Base-by-base conservation (phyloP, 1,140 invertebrate genomes). In the Eueides isabella region DNA sequence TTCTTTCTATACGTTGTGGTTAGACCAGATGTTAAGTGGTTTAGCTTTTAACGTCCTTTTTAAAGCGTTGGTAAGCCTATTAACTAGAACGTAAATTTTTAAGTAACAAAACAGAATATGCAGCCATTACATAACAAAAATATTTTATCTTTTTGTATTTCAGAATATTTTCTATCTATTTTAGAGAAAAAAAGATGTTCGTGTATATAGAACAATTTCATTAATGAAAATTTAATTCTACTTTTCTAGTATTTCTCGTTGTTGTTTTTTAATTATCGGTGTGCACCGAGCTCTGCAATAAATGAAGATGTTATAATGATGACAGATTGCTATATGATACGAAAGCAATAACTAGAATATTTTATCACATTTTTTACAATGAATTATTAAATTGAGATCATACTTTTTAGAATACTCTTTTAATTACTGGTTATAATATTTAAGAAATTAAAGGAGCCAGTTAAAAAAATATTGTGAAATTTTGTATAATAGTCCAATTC, bases 271-370 rank as follows among this genome's bases (percentile, higher is more conserved):
- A 55, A 55, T 55, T 55, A 55, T 55, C 48, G 19, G 23, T 26
- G 48, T n/a, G 19, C n/a, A 55, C 48, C 11, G 48, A 55, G n/a
- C 48, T 19, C 48, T 55, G 48, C 23, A 55, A 55, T 26, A 55
- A 2, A 55, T 55, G 9, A 12, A 26, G 48, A 55, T 55, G 48
- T 55, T 55, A 55, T 55, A 55, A 55, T 55, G 23, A 55, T 55
- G 48, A 55, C 48, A 55, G 48, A 55, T 55, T n/a, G 19, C 19
- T 7, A 26, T 55, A 26, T 55, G 48, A 55, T 23, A 55, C 19
- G n/a, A 55, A 23, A 26, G 48, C 48, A 26, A 55, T 23, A 55
- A 12, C 9, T 26, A 55, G 19, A 55, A 55, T 55, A 55, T 23
- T 23, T 55, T 48, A 48, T 2, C 7, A 23, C 23, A 6, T 23